Evolutionary conservation across 2,888 invertebrate species (phyloP).

Genomic region (Zaprionus bogoriensis): DNA sequence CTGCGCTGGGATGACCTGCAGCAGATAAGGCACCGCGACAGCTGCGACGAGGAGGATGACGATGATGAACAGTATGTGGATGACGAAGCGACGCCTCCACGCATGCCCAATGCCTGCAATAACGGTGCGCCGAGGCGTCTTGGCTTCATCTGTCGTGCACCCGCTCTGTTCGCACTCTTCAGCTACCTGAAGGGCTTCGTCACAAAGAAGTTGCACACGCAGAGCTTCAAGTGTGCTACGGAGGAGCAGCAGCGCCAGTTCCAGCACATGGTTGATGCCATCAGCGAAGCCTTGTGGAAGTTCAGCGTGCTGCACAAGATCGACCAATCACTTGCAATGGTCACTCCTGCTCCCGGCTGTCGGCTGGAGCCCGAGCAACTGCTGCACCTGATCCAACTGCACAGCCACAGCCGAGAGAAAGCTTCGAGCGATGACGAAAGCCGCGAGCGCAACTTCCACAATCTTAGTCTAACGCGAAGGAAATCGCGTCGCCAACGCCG

Average conservation of each 20-base stretch:
- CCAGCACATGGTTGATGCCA: conserved; percentile 72
- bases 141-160: conserved; percentile 78
- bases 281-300: conserved; percentile 81
- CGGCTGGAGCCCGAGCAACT: conserved; percentile 77
- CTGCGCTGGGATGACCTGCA: conserved; percentile 81
- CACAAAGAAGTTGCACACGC: conserved; percentile 79
- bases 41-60: conserved; percentile 41
- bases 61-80: conserved; percentile 65
- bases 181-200: conserved; percentile 76
- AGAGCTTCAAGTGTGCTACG: conserved; percentile 76
- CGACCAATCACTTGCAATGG: conserved; percentile 57
- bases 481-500: conserved; percentile 75
- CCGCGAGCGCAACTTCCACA: conserved; percentile 70
- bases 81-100: conserved; percentile 44
- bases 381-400: conserved; percentile 76
- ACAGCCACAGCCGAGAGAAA: conserved; percentile 70
- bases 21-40: conserved; percentile 27
- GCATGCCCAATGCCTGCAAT: conserved; percentile 4
- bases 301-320: conserved; percentile 79
- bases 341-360: conserved; percentile 43
- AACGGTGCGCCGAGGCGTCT: conserved; percentile 6
- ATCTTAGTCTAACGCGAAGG: conserved; percentile 73
- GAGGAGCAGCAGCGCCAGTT: conserved; percentile 72
- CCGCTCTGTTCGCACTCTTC: conserved; percentile 69
- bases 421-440: conserved; percentile 81